These are phyloP conservation scores for Periophthalmus modestus DNA, from an alignment of 2,113 vertebrate species.

Conservation along the genomic window DNA sequence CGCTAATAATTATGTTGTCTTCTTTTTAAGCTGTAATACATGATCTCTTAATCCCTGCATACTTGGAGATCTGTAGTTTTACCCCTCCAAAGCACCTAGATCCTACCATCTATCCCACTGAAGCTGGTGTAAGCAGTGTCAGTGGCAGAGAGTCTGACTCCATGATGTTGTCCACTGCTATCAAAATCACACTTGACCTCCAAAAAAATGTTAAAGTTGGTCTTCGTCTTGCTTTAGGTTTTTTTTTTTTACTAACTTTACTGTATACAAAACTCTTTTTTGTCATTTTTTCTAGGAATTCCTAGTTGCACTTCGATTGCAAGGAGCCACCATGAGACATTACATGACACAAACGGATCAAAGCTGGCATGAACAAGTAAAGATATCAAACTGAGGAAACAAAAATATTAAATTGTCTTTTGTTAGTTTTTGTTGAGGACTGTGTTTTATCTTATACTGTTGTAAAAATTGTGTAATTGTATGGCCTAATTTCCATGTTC, in stretches of 20 bases:
- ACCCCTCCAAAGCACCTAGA: slow-evolving; percentile 78
- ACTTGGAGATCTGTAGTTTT: slow-evolving; percentile 83
- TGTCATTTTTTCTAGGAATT: slow-evolving; percentile 80
- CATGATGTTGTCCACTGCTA: slow-evolving; percentile 87
- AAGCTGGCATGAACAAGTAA: slow-evolving; percentile 93
- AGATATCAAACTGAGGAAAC: neutral
- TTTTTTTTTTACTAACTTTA: neutral
- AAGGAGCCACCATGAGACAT: slow-evolving; percentile 87
- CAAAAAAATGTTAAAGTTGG: slow-evolving; percentile 85
- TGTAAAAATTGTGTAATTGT: neutral
- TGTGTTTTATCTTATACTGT: neutral
- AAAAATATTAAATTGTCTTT: neutral
- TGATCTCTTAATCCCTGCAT: slow-evolving; percentile 74
- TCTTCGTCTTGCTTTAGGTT: neutral
- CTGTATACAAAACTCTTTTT: neutral
- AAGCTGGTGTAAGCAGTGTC: slow-evolving; percentile 81
- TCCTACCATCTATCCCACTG: slow-evolving; percentile 87
- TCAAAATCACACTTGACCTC: slow-evolving; percentile 87
- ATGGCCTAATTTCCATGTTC: neutral
- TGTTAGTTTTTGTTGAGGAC: neutral
- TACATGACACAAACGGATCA: slow-evolving; percentile 81
- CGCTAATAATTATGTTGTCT: neutral
- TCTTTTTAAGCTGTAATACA: slow-evolving; percentile 76
- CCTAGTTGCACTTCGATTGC: slow-evolving; percentile 85
- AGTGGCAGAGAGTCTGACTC: slow-evolving; percentile 69